Evolutionary conservation across 2,888 invertebrate genomes (phyloP), one percentile per base, ranked within the genome.

Genomic region (Erebia aethiops): DNA sequence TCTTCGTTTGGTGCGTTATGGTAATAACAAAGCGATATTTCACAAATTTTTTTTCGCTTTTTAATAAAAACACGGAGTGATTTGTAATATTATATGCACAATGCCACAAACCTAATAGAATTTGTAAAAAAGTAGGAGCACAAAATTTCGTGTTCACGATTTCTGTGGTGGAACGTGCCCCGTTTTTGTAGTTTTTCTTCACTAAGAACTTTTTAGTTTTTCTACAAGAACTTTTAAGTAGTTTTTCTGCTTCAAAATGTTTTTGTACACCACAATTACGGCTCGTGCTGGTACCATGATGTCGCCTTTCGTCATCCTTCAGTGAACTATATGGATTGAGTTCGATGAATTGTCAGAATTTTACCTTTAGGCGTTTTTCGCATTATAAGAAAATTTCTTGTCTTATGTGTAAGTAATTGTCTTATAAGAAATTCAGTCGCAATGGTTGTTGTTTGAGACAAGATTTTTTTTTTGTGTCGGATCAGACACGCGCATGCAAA

Each of bases 281-380:
- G 90, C 92, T 91, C 92, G 92, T 92, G 92, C 91, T 88, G 87
- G 87, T 84, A 90, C 87, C 90, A 90, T 86, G 82, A 88, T 89
- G 89, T 89, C 86, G 86, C 83, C 84, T 88, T 90, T 89, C 87
- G 92, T 92, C 92, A 91, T 84, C 83, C 85, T 90, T 77, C 81
- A 81, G 77, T 84, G 83, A 85, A 81, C 84, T 84, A 85, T 82
- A 81, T 82, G 67, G 79, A 78, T 87, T 78, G 87, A 78, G 84
- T 81, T 85, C 88, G 70, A 63, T 11, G 11, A 46, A 46, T 46
- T 49, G 18, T 46, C 11, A 43, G 16, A 57, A 5, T 57, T 57
- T 57, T 57, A 14, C 21, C 21, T 3, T 21, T 8, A n/a, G 2
- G 13, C 5, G 2, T 56, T 56, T 21, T 21, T 1, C 21, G 2